A percentile compares a stretch with the other conserved stretches of the same genome.
Conservation (phyloP, 2,888 invertebrate species). For the Melitaea athalia region DNA sequence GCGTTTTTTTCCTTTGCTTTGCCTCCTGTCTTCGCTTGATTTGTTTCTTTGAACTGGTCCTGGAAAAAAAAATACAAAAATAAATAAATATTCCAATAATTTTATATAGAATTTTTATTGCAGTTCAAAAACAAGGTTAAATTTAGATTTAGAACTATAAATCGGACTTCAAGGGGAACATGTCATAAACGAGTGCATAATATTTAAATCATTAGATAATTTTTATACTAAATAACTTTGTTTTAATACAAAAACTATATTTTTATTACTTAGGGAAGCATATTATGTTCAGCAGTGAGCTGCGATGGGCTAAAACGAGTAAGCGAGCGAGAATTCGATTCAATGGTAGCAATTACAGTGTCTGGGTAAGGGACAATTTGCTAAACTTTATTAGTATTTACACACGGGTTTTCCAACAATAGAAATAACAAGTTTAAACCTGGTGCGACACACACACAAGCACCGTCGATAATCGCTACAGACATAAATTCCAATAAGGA, state of each 20-base stretch:
- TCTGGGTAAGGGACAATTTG: constrained; percentile 27
- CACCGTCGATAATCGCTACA: background rate
- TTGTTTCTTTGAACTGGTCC: constrained; percentile 52
- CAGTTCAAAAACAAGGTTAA: constrained; percentile 4
- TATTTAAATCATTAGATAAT: too few species aligned
- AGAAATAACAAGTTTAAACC: constrained; percentile 20
- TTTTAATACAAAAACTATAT: too few species aligned
- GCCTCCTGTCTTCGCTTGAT: constrained; percentile 45
- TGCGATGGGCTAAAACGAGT: too few species aligned
- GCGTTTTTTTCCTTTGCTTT: constrained; percentile 47
- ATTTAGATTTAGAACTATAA: background rate
- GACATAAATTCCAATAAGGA: constrained; percentile 2
- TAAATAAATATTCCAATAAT: background rate
- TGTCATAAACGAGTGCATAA: constrained; percentile 11
- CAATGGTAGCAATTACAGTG: constrained; percentile 20
- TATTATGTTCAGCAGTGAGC: too few species aligned
- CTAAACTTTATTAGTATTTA: constrained; percentile 18
- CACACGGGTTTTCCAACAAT: constrained; percentile 28
- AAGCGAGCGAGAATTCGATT: background rate
- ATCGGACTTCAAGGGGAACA: constrained; percentile 26
- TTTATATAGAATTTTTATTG: too few species aligned
- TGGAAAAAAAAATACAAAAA: constrained; percentile 50
- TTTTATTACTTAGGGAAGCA: too few species aligned
- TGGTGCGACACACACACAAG: constrained; percentile 16
- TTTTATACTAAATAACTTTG: too few species aligned